Base-by-base conservation (phyloP, 2,113 vertebrate species). In the Centropristis striata region DNA sequence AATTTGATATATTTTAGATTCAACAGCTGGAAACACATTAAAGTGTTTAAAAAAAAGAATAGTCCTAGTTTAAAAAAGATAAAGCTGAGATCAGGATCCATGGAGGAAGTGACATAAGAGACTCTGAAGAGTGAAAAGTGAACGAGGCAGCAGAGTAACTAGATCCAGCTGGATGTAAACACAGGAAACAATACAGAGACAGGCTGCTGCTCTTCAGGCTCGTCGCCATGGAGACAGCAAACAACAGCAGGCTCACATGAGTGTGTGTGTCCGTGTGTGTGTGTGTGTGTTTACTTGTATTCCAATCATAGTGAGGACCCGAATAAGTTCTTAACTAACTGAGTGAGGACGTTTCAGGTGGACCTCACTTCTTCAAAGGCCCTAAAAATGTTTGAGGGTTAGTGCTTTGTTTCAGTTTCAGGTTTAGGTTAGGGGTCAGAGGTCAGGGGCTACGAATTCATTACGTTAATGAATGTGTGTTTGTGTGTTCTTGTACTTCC, bases 61-160 rank as follows among this genome's bases (percentile, higher is more conserved):
- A 41, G 13, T 25, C 10, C 0, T 44, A 1, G 7, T 27, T 63
- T 18, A 44, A 28, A 21, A 32, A n/a, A 3, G 8, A 21, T 32
- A 20, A 20, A 53, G 12, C 2, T 5, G 16, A 20, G 9, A 25
- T 60, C 5, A 10, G 8, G 4, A 6, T 46, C 9, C 23, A 13
- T 51, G 12, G 8, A 6, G 11, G 25, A 16, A 13, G 37, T 47
- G 37, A 23, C 14, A 50, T 27, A 13, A 58, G 14, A 63, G 18
- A 1, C 50, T 28, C 28, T 41, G 3, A 50, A 42, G 54, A 68
- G 32, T 5, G 21, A 75, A 61, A 63, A 20, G 39, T 4, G 32
- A 63, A 50, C 32, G 41, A n/a, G n/a, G n/a, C n/a, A n/a, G n/a
- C 50, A 44, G 61, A 14, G 49, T 73, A 54, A 72, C 12, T 39